Conservation (phyloP, 1,140 invertebrate genomes). For the Drosophila bipectinata region DNA sequence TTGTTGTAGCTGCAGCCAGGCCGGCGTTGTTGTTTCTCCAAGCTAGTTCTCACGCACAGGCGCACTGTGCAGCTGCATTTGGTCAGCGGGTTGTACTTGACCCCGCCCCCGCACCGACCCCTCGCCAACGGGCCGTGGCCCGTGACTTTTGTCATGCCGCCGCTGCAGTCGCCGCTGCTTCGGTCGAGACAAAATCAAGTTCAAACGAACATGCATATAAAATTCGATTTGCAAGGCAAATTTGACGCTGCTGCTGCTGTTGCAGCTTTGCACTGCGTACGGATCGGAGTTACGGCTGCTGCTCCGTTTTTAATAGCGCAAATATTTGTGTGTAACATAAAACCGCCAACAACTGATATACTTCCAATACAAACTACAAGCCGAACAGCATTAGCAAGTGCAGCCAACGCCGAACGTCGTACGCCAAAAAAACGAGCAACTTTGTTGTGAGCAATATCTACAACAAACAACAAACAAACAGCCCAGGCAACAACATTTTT, state of each 20-base stretch:
- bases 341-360: conserved; percentile 52
- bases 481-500: conserved; percentile 56
- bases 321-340: conserved; percentile 78
- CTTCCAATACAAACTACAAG: conserved; percentile 9
- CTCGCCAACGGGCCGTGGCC: conserved; percentile 35
- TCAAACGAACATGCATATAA: conserved; percentile 61
- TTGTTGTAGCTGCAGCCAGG: conserved; percentile 15
- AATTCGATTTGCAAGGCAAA: conserved; percentile 75
- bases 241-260: conserved; percentile 37
- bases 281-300: conserved; percentile 15
- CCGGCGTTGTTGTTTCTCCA: conserved; percentile 38
- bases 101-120: conserved; percentile 44
- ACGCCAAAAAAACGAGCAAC: conserved; percentile 23
- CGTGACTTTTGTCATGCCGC: conserved; percentile 73
- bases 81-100: conserved; percentile 62
- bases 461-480: conserved; percentile 34
- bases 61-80: conserved; percentile 67
- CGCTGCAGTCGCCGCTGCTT: conserved; percentile 10
- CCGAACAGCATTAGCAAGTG: conserved; percentile 26
- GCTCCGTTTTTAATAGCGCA: conserved; percentile 66
- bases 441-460: conserved; percentile 38
- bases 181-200: conserved; percentile 73
- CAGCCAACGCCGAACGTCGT: conserved; percentile 36
- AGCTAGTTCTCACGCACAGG: conserved; percentile 75
- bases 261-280: conserved; percentile 5